Conservation (phyloP, 2,113 vertebrate genomes). For the Herpetotheres cachinnans region DNA sequence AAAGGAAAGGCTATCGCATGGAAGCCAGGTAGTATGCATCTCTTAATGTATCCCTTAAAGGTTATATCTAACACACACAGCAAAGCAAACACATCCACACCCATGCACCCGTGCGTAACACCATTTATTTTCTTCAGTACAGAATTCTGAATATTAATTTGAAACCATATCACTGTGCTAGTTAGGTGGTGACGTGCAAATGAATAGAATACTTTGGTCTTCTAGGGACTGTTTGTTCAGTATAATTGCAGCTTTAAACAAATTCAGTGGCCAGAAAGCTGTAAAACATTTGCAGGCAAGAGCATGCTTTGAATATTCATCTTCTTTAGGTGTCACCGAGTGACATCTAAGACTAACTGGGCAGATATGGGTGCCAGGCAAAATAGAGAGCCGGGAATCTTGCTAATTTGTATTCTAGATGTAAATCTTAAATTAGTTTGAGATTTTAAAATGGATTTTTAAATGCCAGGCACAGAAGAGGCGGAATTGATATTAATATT, state of each 20-base stretch:
- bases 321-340: conserved; percentile 54
- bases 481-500: conserved; percentile 76
- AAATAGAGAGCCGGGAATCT: conserved; percentile 22
- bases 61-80: not conserved
- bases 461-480: conserved; percentile 74
- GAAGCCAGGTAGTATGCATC: accelerated
- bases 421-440: conserved; percentile 72
- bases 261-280: conserved; percentile 37
- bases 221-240: conserved; percentile 47
- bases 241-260: conserved; percentile 49
- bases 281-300: conserved; percentile 49
- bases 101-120: accelerated
- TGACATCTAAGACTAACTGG: conserved; percentile 47
- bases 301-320: conserved; percentile 73
- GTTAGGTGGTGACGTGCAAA: not conserved
- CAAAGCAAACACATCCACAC: accelerated
- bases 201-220: not conserved
- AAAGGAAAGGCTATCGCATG: not conserved
- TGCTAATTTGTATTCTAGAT: conserved; percentile 70
- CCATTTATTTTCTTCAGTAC: not conserved
- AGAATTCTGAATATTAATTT: not conserved
- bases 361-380: conserved; percentile 65
- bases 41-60: accelerated
- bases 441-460: conserved; percentile 73
- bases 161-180: not conserved